These are phyloP conservation scores for Athalia circularis DNA, from an alignment of 2,888 invertebrate species.

Conservation along the genomic window DNA sequence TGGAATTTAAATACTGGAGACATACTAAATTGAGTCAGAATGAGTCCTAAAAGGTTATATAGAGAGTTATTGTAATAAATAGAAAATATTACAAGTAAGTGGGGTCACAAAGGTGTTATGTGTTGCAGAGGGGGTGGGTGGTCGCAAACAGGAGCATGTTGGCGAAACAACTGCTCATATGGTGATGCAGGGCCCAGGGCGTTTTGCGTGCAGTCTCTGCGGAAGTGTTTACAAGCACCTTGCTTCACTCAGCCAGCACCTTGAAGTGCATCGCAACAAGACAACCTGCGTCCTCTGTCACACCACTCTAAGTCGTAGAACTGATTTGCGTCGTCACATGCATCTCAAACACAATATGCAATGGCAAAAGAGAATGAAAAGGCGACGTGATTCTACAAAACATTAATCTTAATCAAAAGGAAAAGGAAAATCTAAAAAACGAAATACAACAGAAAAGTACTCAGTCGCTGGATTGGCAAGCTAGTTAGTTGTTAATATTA, in stretches of 20 bases:
- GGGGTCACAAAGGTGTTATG: conserved; percentile 73
- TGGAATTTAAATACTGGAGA: no score
- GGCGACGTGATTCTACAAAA: conserved; percentile 68
- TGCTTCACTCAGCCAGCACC: conserved; percentile 74
- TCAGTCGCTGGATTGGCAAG: conserved; percentile 1
- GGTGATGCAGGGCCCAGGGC: conserved; percentile 74
- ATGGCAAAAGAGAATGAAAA: conserved; percentile 73
- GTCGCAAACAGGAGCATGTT: conserved; percentile 73
- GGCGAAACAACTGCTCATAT: conserved; percentile 73
- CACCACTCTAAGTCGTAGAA: conserved; percentile 74
- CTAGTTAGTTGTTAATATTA: conserved; percentile 19
- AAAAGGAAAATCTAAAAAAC: no score
- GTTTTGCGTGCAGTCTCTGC: conserved; percentile 74
- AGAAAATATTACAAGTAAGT: conserved; percentile 60
- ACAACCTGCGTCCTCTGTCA: conserved; percentile 73
- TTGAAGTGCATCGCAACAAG: conserved; percentile 74
- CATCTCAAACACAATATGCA: conserved; percentile 73
- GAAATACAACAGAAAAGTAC: not conserved
- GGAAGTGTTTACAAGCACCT: conserved; percentile 74
- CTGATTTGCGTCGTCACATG: conserved; percentile 73
- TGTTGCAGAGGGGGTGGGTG: conserved; percentile 74
- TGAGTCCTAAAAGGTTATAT: not conserved
- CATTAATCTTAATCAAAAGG: conserved; percentile 54
- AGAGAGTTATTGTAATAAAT: not conserved
- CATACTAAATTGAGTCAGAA: not conserved